Evolutionary conservation across 2,888 invertebrate species (phyloP), one percentile per base, ranked within the genome.

Genomic region (Heteropelma amictum): DNA sequence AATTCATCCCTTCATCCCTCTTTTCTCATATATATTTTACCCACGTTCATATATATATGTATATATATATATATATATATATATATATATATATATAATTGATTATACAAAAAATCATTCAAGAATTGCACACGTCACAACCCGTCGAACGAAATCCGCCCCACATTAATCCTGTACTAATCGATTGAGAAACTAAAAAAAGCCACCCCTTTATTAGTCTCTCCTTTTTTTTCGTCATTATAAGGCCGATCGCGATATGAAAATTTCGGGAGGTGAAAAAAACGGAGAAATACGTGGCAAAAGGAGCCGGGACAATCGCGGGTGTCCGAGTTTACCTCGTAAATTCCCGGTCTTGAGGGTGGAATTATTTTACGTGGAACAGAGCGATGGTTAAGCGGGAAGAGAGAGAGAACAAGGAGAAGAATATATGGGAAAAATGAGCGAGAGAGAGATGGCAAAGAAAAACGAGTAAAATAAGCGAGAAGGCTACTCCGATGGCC

Each of bases 341-440:
- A 84, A 85, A 84, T 83, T 84, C 76, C 58, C 72, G 79, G 81
- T 84, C 83, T 86, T 84, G 81, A 83, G 85, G 82, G 82, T 81
- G 80, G 82, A 84, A 86, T 85, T 84, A 83, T 83, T 85, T 83
- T 82, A 61, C 71, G 40, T 67, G 70, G 72, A 67, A 75, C 30
- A n/a, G n/a, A n/a, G n/a, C n/a, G n/a, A n/a, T n/a, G n/a, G n/a
- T n/a, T n/a, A n/a, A 51, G 65, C 40, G 56, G 26, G 64, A 33
- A 30, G 51, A 61, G 45, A 35, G 63, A 51, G 51, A 63, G 42
- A 28, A 23, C 12, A 30, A 0, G 47, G 14, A 35, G 19, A n/a
- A 17, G 14, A 17, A 8, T 21, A 5, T 21, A 42, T 19, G 8
- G 49, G 38, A 4, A 12, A 42, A 5, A 6, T 5, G 51, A 14